A percentile compares a stretch with the other conserved stretches of the same genome.
Evolutionary conservation across 2,888 invertebrate species (phyloP).

Genomic region (Acholoe squamosa): DNA sequence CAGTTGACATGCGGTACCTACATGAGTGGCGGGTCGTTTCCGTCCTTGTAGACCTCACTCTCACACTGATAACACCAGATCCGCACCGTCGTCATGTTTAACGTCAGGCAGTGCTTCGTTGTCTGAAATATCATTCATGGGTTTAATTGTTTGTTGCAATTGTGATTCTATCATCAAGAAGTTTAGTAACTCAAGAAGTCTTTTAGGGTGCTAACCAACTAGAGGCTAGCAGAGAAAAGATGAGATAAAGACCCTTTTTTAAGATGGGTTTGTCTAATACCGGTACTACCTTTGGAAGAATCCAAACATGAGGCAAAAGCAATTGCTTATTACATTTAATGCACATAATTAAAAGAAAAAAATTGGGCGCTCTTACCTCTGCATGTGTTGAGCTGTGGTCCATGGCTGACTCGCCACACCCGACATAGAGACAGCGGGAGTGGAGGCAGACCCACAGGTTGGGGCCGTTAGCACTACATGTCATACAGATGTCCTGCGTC

Average conservation of each 20-base stretch:
- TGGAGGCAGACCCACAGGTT: constrained; percentile 94
- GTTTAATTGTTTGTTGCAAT: too few species aligned
- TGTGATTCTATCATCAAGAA: too few species aligned
- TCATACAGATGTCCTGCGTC: constrained; percentile 85
- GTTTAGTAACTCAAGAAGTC: too few species aligned
- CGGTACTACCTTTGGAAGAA: too few species aligned
- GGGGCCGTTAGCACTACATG: constrained; percentile 89
- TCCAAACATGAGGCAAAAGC: too few species aligned
- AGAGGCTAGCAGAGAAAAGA: too few species aligned
- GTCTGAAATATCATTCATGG: constrained; percentile 69
- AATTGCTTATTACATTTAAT: too few species aligned
- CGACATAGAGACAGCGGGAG: constrained; percentile 90
- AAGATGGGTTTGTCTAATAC: too few species aligned
- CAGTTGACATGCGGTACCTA: constrained; percentile 71
- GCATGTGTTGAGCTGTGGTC: constrained; percentile 93
- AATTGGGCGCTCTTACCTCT: constrained; percentile 84
- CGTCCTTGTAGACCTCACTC: constrained; percentile 89
- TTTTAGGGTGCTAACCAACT: too few species aligned
- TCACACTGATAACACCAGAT: constrained; percentile 96
- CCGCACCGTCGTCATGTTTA: constrained; percentile 92
- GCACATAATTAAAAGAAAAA: too few species aligned
- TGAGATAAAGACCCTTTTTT: too few species aligned
- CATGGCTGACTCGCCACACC: constrained; percentile 91
- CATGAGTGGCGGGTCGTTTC: constrained; percentile 83
- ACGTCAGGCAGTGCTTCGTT: constrained; percentile 85